Base-by-base conservation (phyloP, 1,140 invertebrate genomes). In the Callitettix versicolor region DNA sequence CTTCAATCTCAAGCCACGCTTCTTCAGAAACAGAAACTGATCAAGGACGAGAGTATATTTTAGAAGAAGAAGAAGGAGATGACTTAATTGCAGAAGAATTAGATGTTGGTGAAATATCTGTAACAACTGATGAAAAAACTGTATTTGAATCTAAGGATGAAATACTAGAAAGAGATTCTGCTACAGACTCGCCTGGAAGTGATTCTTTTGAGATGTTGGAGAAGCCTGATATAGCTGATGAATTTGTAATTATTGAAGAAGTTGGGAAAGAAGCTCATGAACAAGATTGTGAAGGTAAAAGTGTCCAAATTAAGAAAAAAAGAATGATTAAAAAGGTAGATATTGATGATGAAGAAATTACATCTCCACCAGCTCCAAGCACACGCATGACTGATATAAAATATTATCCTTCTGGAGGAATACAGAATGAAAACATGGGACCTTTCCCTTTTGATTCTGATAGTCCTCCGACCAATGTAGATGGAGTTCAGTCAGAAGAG, bases 161-260 rank as follows among this genome's bases (percentile, higher is more conserved):
- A 2, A 20, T 44, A 66, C 33, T 75, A 64, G 67, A 80, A 67
- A 75, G 79, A 71, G 73, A 81, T 64, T 71, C 66, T 41, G 7
- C 69, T 68, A 57, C 68, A 12, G 84, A 89, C 60, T 90, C 88
- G 0, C 88, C 88, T 1, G 85, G 79, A 34, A 86, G 86, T 65
- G 91, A 93, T 68, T 91, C 90, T 24, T 94, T 93, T 73, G 89
- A 92, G 75, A 77, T 91, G 68, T 72, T 91, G 0, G 86, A 90
- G 60, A 88, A 88, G 63, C 86, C 86, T 1, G 85, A 86, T 64
- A 79, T 88, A 54, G 85, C 86, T 56, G 87, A 91, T 66, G 87
- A 90, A 63, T 91, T 89, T 67, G 84, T 91, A 1, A 85, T 90
- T 0, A 85, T 89, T 55, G 86, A 89, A 70, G 88, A 91, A 69